Evolutionary conservation across 2,888 invertebrate genomes (phyloP).

Genomic region (Pristionchus arcanus): DNA sequence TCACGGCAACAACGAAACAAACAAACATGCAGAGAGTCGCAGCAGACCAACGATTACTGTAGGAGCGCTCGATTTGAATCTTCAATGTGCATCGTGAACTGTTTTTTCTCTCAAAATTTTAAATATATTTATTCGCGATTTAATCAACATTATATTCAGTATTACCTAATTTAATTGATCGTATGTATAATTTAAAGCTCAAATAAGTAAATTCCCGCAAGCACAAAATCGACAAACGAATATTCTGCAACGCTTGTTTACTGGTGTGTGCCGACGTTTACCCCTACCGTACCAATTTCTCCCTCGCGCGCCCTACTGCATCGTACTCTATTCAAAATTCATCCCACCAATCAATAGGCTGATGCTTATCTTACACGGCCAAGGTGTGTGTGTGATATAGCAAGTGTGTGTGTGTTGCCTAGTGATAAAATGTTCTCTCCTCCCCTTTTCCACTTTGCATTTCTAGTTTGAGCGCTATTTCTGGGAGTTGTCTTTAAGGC

Average conservation of each 20-base stretch:
- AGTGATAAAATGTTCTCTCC: not conserved
- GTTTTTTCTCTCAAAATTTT: not conserved
- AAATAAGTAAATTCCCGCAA: too few relatives aligned
- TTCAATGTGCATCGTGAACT: not conserved
- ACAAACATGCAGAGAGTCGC: not conserved
- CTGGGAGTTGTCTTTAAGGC: not conserved
- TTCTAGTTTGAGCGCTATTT: not conserved
- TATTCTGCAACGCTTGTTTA: not conserved
- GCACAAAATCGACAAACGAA: not conserved
- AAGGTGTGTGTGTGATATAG: not conserved
- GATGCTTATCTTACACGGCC: not conserved
- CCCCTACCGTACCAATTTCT: not conserved
- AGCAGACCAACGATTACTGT: not conserved
- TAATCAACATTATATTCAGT: too few relatives aligned
- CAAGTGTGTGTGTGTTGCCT: not conserved
- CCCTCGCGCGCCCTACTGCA: not conserved
- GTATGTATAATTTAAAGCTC: too few relatives aligned
- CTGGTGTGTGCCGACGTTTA: not conserved
- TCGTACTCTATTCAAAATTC: slow-evolving; percentile 2
- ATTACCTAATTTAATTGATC: too few relatives aligned
- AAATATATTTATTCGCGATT: too few relatives aligned
- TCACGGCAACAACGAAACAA: not conserved
- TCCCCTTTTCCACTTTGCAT: not conserved
- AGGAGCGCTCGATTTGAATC: not conserved
- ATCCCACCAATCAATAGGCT: not conserved